phyloP scores from a whole-genome alignment of 2,888 invertebrate species.

The Mechanitis messenoides region DNA sequence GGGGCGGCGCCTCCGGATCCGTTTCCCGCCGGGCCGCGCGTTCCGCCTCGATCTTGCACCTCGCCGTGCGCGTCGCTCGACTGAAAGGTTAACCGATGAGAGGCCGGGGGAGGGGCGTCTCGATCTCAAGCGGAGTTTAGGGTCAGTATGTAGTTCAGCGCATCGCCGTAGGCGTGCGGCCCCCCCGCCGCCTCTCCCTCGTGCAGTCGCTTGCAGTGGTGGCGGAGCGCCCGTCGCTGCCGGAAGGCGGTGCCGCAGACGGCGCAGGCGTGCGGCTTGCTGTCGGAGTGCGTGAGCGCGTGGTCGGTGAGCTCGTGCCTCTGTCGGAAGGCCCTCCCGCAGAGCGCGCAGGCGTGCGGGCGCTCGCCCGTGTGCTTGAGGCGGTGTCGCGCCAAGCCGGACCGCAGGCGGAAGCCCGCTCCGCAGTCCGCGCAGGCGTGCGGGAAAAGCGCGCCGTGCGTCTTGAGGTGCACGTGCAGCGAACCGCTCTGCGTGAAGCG shows the following conservation, averaged over 20 bases:
- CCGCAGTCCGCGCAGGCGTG: constrained; percentile 78
- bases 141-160: constrained; percentile 15
- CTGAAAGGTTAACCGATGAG: constrained; percentile 35
- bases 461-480: constrained; percentile 78
- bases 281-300: constrained; percentile 67
- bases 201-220: constrained; percentile 62
- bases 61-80: constrained; percentile 23
- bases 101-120: not conserved
- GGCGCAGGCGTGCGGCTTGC: constrained; percentile 74
- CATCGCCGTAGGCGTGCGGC: constrained; percentile 20
- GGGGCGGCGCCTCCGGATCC: constrained; percentile 1
- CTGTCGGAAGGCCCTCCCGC: constrained; percentile 76
- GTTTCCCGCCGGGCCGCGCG: constrained; percentile 5
- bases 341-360: constrained; percentile 76
- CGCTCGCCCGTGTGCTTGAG: constrained; percentile 79
- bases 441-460: constrained; percentile 75
- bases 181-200: constrained; percentile 27
- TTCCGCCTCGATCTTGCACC: constrained; percentile 13
- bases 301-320: constrained; percentile 78
- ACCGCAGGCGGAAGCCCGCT: constrained; percentile 77
- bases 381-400: constrained; percentile 74
- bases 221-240: constrained; percentile 62
- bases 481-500: constrained; percentile 81
- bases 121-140: not conserved
- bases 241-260: constrained; percentile 76